Evolutionary conservation across 2,888 invertebrate genomes (phyloP).

Genomic region (Acanthococcus lagerstroemiae): DNA sequence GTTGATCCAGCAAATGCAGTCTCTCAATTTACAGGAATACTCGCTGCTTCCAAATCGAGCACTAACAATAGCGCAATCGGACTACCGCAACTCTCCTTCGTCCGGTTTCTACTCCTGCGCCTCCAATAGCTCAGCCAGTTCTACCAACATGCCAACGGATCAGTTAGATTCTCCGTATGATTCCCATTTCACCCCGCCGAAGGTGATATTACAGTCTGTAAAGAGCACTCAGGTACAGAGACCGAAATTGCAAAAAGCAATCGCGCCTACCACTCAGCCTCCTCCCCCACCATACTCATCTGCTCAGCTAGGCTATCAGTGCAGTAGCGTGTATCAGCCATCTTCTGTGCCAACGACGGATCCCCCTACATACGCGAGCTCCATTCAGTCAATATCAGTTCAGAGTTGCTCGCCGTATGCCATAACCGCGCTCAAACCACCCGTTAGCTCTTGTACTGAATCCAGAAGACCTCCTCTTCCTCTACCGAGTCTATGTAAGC

Average conservation of each 20-base stretch:
- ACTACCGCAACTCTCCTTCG: constrained; percentile 74
- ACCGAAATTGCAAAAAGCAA: constrained; percentile 87
- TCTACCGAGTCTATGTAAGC: too few species aligned
- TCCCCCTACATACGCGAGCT: constrained; percentile 84
- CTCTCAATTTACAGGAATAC: constrained; percentile 57
- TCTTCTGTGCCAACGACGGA: constrained; percentile 52
- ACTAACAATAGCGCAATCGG: constrained; percentile 64
- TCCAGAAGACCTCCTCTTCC: constrained; percentile 48
- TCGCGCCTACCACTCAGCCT: constrained; percentile 84
- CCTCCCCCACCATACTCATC: too few species aligned
- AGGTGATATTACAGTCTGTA: constrained; percentile 93
- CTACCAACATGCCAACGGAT: constrained; percentile 46
- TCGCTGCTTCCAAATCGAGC: constrained; percentile 59
- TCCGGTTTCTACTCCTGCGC: constrained; percentile 78
- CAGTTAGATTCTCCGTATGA: constrained; percentile 52
- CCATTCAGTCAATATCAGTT: constrained; percentile 67
- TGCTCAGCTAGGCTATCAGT: too few species aligned
- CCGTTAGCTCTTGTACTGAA: constrained; percentile 42
- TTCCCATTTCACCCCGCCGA: constrained; percentile 61
- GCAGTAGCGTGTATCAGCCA: too few species aligned
- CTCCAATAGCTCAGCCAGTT: constrained; percentile 74
- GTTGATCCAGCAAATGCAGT: constrained; percentile 78
- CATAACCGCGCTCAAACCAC: constrained; percentile 40
- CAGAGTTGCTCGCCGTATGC: constrained; percentile 42
- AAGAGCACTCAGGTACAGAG: constrained; percentile 93